These are phyloP conservation scores for Etheostoma spectabile DNA, from an alignment of 2,113 vertebrate species.

Conservation along the genomic window DNA sequence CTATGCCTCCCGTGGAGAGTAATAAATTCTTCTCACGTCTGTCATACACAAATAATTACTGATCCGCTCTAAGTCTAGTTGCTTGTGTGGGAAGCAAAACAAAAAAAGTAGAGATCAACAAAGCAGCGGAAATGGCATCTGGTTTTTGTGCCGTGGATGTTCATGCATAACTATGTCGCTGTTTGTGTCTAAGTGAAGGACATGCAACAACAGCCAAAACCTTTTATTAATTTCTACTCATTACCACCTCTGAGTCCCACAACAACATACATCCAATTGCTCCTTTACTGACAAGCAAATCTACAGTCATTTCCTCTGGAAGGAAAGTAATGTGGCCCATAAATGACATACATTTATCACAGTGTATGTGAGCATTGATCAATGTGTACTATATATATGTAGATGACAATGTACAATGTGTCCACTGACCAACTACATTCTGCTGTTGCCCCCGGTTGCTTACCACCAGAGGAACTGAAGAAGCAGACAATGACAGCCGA, in stretches of 20 bases:
- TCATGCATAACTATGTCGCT: background rate
- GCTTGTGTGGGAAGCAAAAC: conserved; percentile 67
- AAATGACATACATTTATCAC: background rate
- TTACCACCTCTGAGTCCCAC: conserved; percentile 19
- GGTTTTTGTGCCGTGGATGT: conserved; percentile 28
- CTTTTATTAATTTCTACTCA: conserved; percentile 20
- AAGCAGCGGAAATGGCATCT: conserved; percentile 50
- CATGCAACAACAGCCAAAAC: background rate
- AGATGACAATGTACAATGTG: conserved; percentile 6
- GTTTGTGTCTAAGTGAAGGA: conserved; percentile 14
- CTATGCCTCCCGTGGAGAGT: conserved; percentile 68
- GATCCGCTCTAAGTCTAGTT: conserved; percentile 64
- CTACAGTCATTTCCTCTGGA: background rate
- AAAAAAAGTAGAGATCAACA: conserved; percentile 60
- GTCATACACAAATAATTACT: conserved; percentile 83
- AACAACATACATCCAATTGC: background rate
- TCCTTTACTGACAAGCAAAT: conserved; percentile 14
- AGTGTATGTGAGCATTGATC: conserved; percentile 1
- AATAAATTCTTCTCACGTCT: conserved; percentile 68
- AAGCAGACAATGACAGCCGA: too few species aligned
- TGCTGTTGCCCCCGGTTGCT: too few species aligned
- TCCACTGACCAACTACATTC: background rate
- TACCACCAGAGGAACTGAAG: too few species aligned
- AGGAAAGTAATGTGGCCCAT: conserved; percentile 7
- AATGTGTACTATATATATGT: conserved; percentile 10